Evolutionary conservation across 2,113 vertebrate species (phyloP), one percentile per base, ranked within the genome.

Genomic region (Indri indri): DNA sequence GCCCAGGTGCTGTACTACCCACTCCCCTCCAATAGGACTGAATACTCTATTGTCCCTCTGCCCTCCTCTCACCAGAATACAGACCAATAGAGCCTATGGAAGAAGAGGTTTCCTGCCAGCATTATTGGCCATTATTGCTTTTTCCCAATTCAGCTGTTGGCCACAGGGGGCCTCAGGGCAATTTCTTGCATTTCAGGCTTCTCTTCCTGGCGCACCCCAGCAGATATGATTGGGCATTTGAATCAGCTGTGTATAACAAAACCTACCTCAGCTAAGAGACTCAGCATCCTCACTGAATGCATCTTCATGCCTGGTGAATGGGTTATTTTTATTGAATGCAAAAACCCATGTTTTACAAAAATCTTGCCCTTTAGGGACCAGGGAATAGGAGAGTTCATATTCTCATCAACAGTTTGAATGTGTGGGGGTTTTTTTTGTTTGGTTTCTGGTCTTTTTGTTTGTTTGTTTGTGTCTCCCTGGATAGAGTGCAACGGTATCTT

Each of bases 131-230:
- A 81, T n/a, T n/a, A 84, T 54, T 22, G 18, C 30, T 57, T 54
- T 47, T 73, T 81, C 42, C 74, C 45, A 47, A 61, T 85, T 80
- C 13, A 17, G 2, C 25, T 22, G 5, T 80, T 47, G 88, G 70
- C 65, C 45, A 7, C 14, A 18, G 34, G 25, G 22, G 6, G 54
- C 20, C 59, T 80, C 57, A 37, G 52, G 61, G 47, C 32, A 84
- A n/a, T 82, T 96, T 95, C 20, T 96, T 95, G 34, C 77, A 88
- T 61, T 80, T 91, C 13, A 12, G 54, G n/a, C 37, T 82, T 42
- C 66, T 86, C 71, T 92, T 73, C 45, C 25, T 47, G 25, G 50
- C 54, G 20, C 37, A 77, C 37, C 17, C 50, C 17, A 92, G n/a
- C 79, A 92, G 50, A 66, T 34, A 50, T 57, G 83, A 89, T 42